Evolutionary conservation across 1,140 invertebrate species (phyloP), one percentile per base, ranked within the genome.

Genomic region (Cecropterus lyciades): DNA sequence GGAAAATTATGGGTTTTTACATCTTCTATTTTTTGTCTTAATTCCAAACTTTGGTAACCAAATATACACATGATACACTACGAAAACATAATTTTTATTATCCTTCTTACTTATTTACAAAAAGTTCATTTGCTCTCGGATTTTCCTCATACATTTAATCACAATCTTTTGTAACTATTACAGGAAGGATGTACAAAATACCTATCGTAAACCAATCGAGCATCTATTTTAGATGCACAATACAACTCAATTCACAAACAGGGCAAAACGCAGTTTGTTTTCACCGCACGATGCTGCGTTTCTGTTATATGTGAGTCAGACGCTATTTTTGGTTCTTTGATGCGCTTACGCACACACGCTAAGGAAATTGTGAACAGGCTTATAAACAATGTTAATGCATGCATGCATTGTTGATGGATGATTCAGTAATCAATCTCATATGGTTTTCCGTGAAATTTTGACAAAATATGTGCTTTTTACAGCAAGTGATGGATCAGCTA

Each of bases 301-400:
- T 75, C 62, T 68, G 65, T 53, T 70, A 49, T 68, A 60, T 42
- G 43, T 85, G 83, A 84, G 67, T 85, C 83, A 84, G 64, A 49
- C n/a, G 67, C 72, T 85, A 85, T 85, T 85, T 84, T 76, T 56
- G 71, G 76, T 67, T 72, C 62, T 79, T 79, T 74, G 76, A 79
- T 80, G 77, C 70, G 69, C 72, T 51, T 65, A 69, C 72, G 68
- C 72, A 60, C 67, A 33, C 55, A 59, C 70, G 70, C 72, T 49
- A 24, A 63, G 59, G 59, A 51, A 63, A 63, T 27, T 63, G 59
- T 42, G 59, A 40, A 42, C 59, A 16, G 14, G 59, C 51, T 63
- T 63, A 51, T 51, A 63, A 63, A 63, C 59, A 63, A 42, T 16
- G 59, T 40, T 51, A 51, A 63, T 63, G 59, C 46, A 51, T 27